phyloP scores from a whole-genome alignment of 2,888 invertebrate genomes.

The Brachylomia viminalis region DNA sequence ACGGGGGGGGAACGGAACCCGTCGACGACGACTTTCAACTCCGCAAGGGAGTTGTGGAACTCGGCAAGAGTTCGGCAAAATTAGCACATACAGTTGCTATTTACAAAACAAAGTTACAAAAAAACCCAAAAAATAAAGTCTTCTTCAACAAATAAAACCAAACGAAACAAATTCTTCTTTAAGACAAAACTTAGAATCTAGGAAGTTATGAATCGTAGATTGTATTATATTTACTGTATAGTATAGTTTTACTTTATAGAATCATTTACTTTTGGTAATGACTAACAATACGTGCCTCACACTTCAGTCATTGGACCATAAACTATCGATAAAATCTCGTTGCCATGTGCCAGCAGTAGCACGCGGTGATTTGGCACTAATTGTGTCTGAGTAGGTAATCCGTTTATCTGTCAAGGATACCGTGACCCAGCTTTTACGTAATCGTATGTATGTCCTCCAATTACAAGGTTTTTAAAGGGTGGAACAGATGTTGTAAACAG shows the following conservation, averaged over 20 bases:
- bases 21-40: no score
- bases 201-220: not conserved
- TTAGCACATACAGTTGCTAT: not conserved
- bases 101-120: not conserved
- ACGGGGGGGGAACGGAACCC: no score
- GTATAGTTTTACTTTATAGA: no score
- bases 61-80: no score
- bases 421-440: not conserved
- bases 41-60: no score
- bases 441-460: constrained; percentile 17
- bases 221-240: no score
- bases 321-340: constrained; percentile 6
- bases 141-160: not conserved
- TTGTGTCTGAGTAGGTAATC: not conserved
- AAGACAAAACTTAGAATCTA: not conserved
- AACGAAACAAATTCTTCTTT: not conserved
- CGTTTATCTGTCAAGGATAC: constrained; percentile 13
- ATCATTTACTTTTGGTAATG: not conserved
- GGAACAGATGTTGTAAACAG: constrained; percentile 7
- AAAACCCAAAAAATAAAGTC: not conserved
- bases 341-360: not conserved
- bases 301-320: not conserved
- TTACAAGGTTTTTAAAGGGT: constrained; percentile 3
- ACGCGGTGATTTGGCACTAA: constrained; percentile 5
- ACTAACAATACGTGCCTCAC: not conserved